phyloP scores from a whole-genome alignment of 2,797 vertebrate species.

The Falco columbarius region DNA sequence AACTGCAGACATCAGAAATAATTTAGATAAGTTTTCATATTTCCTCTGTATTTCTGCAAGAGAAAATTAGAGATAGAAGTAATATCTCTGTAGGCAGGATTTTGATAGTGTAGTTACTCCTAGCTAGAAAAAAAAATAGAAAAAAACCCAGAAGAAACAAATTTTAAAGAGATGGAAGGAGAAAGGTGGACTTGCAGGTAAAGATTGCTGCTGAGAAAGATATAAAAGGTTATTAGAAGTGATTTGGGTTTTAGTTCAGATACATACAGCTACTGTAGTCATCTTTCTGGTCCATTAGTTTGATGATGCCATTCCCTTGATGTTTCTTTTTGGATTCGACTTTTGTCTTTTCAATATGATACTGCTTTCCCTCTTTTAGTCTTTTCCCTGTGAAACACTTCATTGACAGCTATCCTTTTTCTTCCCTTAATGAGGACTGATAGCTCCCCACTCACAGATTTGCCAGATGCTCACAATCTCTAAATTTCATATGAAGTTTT shows the following conservation, averaged over 20 bases:
- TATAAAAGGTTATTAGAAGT: not conserved
- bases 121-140: not conserved
- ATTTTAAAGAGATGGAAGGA: not conserved
- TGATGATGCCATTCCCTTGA: not conserved
- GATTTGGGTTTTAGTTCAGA: not conserved
- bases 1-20: not conserved
- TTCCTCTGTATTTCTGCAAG: not conserved
- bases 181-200: not conserved
- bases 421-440: not conserved
- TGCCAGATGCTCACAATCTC: conserved; percentile 17
- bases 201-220: not conserved
- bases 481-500: not conserved
- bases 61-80: not conserved
- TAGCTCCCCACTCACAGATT: not conserved
- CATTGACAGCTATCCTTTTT: not conserved
- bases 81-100: not conserved
- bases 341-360: not conserved
- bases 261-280: not conserved
- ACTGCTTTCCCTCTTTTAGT: not conserved
- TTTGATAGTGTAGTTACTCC: not conserved
- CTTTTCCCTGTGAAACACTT: not conserved
- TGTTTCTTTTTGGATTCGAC: not conserved
- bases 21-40: not conserved
- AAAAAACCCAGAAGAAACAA: not conserved
- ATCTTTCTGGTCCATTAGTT: not conserved